phyloP scores from a whole-genome alignment of 2,113 vertebrate species.

The Dasyprocta punctata region DNA sequence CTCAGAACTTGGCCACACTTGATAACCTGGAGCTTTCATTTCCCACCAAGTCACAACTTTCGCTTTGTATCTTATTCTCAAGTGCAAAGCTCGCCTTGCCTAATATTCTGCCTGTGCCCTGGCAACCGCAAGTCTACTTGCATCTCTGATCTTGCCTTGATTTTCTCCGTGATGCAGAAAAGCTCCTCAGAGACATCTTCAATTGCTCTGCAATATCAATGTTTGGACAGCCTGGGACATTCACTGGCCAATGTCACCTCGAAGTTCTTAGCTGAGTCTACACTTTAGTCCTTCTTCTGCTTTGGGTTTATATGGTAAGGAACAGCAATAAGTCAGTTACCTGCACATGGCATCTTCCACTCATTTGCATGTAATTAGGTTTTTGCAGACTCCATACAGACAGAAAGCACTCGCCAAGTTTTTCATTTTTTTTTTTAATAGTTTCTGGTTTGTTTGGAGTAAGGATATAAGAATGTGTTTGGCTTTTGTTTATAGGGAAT shows the following conservation, averaged over 20 bases:
- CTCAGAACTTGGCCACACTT: constrained; percentile 11
- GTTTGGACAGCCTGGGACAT: background rate
- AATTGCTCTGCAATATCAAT: background rate
- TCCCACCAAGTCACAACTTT: background rate
- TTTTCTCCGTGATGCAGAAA: background rate
- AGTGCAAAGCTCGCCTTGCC: background rate
- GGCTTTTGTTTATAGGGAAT: background rate
- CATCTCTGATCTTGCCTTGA: background rate
- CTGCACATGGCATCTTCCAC: background rate
- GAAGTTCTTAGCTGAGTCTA: background rate
- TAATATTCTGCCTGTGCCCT: background rate
- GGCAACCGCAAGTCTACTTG: background rate
- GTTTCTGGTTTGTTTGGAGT: background rate
- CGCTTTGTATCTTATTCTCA: background rate
- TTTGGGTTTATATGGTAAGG: background rate
- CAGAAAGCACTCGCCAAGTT: background rate
- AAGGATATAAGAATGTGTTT: background rate
- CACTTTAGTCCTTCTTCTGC: background rate
- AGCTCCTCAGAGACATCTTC: background rate
- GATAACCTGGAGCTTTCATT: background rate
- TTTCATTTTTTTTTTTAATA: background rate
- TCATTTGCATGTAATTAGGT: background rate
- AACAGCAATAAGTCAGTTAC: background rate
- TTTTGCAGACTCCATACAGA: background rate
- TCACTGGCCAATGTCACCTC: background rate